These are phyloP conservation scores for Drosophila truncata DNA, from an alignment of 1,140 invertebrate genomes.

Conservation along the genomic window DNA sequence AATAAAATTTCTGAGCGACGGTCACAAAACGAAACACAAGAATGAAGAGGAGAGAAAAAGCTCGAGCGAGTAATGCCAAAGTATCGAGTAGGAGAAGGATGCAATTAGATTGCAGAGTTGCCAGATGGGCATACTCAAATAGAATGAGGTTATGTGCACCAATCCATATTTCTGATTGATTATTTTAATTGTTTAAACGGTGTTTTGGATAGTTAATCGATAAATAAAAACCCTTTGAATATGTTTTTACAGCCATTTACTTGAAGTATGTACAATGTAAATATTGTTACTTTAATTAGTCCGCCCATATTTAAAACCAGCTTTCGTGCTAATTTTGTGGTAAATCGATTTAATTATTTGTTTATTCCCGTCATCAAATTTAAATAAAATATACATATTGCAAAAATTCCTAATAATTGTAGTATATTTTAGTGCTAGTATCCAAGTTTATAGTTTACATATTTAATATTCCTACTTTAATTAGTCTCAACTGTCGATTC, in stretches of 20 bases:
- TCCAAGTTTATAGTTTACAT: no score
- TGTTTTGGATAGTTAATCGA: no score
- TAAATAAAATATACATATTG: background rate
- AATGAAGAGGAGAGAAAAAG: conserved; percentile 19
- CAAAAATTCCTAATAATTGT: background rate
- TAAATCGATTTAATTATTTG: background rate
- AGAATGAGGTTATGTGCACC: background rate
- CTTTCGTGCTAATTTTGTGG: background rate
- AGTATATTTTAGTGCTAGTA: background rate
- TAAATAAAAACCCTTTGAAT: no score
- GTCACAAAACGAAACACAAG: conserved; percentile 25
- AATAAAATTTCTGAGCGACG: conserved; percentile 28
- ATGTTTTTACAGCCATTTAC: background rate
- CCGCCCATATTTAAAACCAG: no score
- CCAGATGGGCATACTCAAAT: background rate
- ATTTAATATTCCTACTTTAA: background rate
- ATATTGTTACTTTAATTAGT: no score
- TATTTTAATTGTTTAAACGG: no score
- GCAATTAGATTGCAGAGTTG: background rate
- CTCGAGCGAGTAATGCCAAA: background rate
- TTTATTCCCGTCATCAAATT: background rate
- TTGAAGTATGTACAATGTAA: background rate
- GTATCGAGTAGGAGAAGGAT: background rate
- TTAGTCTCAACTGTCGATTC: background rate
- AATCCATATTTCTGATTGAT: background rate